Evolutionary conservation across 2,113 vertebrate genomes (phyloP), one percentile per base, ranked within the genome.

Genomic region (Scomber colias): DNA sequence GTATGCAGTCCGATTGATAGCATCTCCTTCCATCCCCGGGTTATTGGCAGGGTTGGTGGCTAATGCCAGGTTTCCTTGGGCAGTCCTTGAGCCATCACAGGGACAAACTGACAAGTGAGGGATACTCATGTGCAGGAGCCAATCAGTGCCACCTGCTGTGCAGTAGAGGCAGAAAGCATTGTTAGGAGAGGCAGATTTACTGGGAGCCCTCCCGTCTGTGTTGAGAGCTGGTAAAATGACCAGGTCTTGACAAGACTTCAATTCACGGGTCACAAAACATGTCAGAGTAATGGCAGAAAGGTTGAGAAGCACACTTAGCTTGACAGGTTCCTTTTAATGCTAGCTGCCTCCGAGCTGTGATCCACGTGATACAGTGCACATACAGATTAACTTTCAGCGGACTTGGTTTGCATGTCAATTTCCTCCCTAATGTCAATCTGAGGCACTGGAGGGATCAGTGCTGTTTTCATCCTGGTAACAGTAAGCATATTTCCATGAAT

Each of bases 171-270:
- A 73, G 65, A 75, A 85, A 84, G 75, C 60, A 44, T 79, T 82
- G 82, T 59, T 16, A 40, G 74, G 81, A 80, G 84, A 76, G 77
- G 71, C 81, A 75, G 90, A 89, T 89, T 82, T 84, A 82, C 81
- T 77, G 45, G 82, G 73, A 80, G 81, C 68, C 63, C 75, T 81
- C 87, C 81, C 54, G 75, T 86, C 91, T 87, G 86, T 87, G 86
- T 69, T 83, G 79, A 88, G 83, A 89, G 89, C 86, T 86, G 86
- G 84, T 92, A 89, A 92, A 93, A 92, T 92, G 91, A 93, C 90
- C 90, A 89, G 87, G 85, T 90, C 88, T 77, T 95, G 95, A 95
- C 93, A 94, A 94, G 91, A 91, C 91, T 93, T 94, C 91, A 93
- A 89, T 89, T 92, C 88, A 93, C 67, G 92, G 94, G 94, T 95